Evolutionary conservation across 2,888 invertebrate genomes (phyloP), one percentile per base, ranked within the genome.

Genomic region (Teleiodes luculella): DNA sequence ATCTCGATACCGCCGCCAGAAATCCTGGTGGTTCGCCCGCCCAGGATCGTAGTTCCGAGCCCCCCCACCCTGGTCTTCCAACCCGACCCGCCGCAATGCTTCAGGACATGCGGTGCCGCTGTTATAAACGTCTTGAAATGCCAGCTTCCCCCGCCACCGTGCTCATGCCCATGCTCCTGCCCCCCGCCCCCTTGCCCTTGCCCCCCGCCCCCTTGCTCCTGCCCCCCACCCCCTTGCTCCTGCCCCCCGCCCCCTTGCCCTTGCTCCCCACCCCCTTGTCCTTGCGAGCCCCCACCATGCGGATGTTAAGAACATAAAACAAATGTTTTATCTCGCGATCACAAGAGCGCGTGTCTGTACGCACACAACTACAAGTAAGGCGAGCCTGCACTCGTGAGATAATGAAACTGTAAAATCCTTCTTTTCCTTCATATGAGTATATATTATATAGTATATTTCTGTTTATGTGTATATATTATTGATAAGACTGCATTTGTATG

Each of bases 31-130:
- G 68, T 86, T 5, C 65, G 59, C 1, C 85, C 86, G 0, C 78
- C 85, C 1, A 77, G 62, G 65, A 80, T 86, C 56, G 33, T 69
- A 6, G 76, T 86, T 0, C 80, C 83, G 0, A 67, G 74, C 0
- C 72, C 84, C 0, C 86, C 86, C 0, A 76, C 74, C 31, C 74
- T 86, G 55, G 72, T 71, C 63, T 86, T 84, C 77, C 68, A 66
- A 18, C 79, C 86, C 0, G 74, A 79, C 59, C 73, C 78, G 0
- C 77, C 78, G 0, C 61, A 70, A 1, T 13, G 45, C 58, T 80
- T 78, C 68, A 71, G 75, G 13, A 78, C 79, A 0, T 33, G 67
- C 0, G 83, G 84, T 0, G 65, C 72, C 8, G 76, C 48, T 4
- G 48, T 20, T 13, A 28, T 43, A 47, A 37, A 5, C 14, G n/a